phyloP scores from a whole-genome alignment of 2,113 vertebrate genomes.

The Dasyornis broadbenti region DNA sequence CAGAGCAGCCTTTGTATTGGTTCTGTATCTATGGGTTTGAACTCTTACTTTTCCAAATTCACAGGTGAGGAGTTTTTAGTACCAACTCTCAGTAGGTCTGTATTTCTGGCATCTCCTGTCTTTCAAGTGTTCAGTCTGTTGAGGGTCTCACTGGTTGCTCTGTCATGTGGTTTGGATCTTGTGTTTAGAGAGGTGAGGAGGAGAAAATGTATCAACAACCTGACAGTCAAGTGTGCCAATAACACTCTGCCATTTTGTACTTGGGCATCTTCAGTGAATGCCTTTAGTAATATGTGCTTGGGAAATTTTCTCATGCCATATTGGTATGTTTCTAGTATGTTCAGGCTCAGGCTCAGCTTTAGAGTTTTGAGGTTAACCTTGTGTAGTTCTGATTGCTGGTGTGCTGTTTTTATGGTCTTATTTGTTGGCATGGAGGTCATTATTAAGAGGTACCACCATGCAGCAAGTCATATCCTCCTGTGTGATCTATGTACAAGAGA shows the following conservation, averaged over 20 bases:
- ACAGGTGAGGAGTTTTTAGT: not conserved
- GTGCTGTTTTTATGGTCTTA: not conserved
- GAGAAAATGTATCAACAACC: not conserved
- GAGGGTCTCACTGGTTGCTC: not conserved
- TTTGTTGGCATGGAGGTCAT: not conserved
- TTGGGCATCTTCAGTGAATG: not conserved
- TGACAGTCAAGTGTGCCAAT: not conserved
- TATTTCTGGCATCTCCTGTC: not conserved
- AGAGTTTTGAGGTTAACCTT: not conserved
- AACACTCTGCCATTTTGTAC: not conserved
- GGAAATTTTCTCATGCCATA: not conserved
- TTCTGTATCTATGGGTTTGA: not conserved
- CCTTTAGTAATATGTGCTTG: not conserved
- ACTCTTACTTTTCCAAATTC: not conserved
- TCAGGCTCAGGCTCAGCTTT: not conserved
- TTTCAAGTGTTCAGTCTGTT: not conserved
- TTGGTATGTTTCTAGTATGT: not conserved
- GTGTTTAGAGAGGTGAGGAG: not conserved
- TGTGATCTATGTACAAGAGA: not conserved
- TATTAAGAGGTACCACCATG: not conserved
- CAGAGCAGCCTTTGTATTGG: not conserved
- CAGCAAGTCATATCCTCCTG: not conserved
- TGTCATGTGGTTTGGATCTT: not conserved
- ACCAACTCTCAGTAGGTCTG: not conserved
- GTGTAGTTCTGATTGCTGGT: not conserved